Base-by-base conservation (phyloP, 1,140 invertebrate genomes). In the Hylaeus anthracinus region DNA sequence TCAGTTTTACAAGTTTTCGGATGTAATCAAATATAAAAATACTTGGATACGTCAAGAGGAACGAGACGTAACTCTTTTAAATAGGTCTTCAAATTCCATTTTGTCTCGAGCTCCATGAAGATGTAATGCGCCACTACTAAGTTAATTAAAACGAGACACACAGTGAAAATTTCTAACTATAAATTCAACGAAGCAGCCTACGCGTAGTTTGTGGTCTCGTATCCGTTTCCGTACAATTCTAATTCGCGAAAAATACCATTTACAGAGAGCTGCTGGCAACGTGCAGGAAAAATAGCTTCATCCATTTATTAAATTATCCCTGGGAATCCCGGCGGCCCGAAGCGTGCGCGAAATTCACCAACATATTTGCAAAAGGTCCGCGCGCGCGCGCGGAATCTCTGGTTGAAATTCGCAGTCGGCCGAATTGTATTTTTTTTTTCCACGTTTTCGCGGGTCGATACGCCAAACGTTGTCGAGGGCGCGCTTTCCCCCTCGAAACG, bases 251-350 rank as follows among this genome's bases (percentile, higher is more conserved):
- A 64, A 43, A 64, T 39, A 64, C 61, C 61, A 39, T 64, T 64
- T 64, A 64, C 39, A 64, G 61, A 43, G 37, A 43, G 26, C 61
- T 4, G 41, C 39, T 12, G 14, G 61, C 61, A 15, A 43, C 61
- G 61, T 14, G 61, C 15, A 64, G 61, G 4, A 64, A 64, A 64
- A 64, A 64, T 64, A 43, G 61, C 61, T 64, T 64, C 39, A 43
- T 64, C 61, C 61, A 64, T 64, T 64, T 64, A 64, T 64, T 64
- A 43, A 64, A 64, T 64, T 64, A 64, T 64, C 61, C 61, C 39
- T 43, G 61, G 61, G 61, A 64, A 43, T 64, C 61, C 61, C 39
- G 61, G 39, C 15, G 39, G 61, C 61, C 41, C 39, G 61, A 43
- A 64, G 39, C 61, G 61, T 64, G 61, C 39, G 61, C 61, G 39